These are phyloP conservation scores for Buphagus erythrorhynchus DNA, from an alignment of 2,797 vertebrate genomes.

Conservation along the genomic window DNA sequence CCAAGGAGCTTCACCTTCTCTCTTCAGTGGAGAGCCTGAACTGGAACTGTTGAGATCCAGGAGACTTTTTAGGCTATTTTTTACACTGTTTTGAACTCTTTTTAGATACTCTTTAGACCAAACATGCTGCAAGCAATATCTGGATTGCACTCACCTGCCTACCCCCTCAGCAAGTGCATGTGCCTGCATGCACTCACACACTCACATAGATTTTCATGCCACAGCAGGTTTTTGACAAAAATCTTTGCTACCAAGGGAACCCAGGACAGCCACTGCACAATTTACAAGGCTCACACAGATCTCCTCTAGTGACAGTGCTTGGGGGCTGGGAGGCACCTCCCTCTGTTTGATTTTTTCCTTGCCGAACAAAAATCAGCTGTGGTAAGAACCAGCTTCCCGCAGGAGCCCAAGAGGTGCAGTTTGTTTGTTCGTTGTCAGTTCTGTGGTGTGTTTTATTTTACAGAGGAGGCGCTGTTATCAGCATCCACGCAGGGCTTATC, in stretches of 20 bases:
- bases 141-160: not conserved
- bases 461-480: not conserved
- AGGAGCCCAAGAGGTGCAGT: not conserved
- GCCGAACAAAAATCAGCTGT: not conserved
- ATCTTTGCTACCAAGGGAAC: not conserved
- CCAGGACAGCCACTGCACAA: not conserved
- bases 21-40: not conserved
- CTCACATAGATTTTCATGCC: not conserved
- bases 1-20: not conserved
- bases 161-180: accelerated
- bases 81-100: not conserved
- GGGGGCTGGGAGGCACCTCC: accelerated
- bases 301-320: not conserved
- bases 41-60: not conserved
- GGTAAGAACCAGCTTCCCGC: not conserved
- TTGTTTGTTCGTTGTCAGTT: not conserved
- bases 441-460: not conserved
- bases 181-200: not conserved
- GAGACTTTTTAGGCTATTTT: not conserved
- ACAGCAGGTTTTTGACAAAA: not conserved
- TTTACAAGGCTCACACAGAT: not conserved
- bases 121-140: not conserved
- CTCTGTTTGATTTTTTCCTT: not conserved
- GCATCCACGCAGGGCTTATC: not conserved
- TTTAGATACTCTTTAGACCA: not conserved